phyloP scores from a whole-genome alignment of 2,888 invertebrate species.

The Hypselothyrea guttata region DNA sequence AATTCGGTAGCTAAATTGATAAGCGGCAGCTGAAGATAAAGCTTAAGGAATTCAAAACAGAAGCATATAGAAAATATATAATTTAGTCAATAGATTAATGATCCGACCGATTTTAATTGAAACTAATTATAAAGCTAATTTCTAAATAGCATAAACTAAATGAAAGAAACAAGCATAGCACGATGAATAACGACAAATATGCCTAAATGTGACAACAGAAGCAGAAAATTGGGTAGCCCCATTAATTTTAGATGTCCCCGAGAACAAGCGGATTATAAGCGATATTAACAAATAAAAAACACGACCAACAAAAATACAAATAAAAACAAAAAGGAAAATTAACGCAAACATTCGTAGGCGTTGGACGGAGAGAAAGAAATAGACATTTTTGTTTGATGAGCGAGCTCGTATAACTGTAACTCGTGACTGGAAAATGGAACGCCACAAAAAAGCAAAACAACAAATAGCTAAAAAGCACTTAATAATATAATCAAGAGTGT shows the following conservation, averaged over 20 bases:
- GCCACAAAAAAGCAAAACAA: conserved; percentile 23
- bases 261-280: conserved; percentile 51
- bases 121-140: conserved; percentile 68
- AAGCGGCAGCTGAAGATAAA: conserved; percentile 13
- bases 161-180: conserved; percentile 29
- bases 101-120: conserved; percentile 54
- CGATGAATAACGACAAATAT: conserved; percentile 50
- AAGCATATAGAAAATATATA: conserved; percentile 6
- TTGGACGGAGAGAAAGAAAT: conserved; percentile 22
- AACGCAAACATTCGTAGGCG: conserved; percentile 51
- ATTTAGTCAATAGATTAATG: conserved; percentile 39
- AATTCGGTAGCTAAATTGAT: conserved; percentile 42
- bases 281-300: conserved; percentile 26
- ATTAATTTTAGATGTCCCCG: conserved; percentile 51
- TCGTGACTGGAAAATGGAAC: conserved; percentile 25
- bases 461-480: conserved; percentile 16
- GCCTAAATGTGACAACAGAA: conserved; percentile 49
- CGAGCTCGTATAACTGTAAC: conserved; percentile 8
- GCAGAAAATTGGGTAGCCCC: conserved; percentile 41
- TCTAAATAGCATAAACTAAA: conserved; percentile 31
- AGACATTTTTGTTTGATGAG: conserved; percentile 21
- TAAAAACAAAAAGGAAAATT: conserved; percentile 20
- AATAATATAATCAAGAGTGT: conserved; percentile 34
- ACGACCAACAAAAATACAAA: not conserved
- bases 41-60: conserved; percentile 3